Evolutionary conservation across 2,888 invertebrate species (phyloP).

Genomic region (Trimorus sp.): DNA sequence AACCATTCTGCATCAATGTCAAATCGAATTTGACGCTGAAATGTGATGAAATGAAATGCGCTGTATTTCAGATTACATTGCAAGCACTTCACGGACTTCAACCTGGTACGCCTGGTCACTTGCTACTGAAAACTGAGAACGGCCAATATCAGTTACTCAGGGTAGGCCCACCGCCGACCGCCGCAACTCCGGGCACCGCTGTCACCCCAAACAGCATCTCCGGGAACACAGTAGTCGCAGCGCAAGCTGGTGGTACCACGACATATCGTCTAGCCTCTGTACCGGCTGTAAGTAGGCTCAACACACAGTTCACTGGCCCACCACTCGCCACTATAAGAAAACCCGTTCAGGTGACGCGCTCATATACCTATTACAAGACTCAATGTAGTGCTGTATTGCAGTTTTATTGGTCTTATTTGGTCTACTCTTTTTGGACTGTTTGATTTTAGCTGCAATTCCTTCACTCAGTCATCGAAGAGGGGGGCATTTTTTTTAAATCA

Average conservation of each 20-base stretch:
- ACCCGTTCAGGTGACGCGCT: constrained; percentile 82
- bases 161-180: constrained; percentile 90
- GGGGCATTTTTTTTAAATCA: too few relatives aligned
- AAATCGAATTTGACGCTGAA: constrained; percentile 14
- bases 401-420: constrained; percentile 61
- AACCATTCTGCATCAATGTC: too few relatives aligned
- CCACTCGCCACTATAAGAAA: constrained; percentile 85
- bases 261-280: constrained; percentile 91
- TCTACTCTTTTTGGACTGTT: constrained; percentile 4
- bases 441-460: not conserved
- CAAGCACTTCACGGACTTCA: constrained; percentile 93
- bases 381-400: constrained; percentile 79
- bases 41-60: constrained; percentile 9
- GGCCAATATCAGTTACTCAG: constrained; percentile 97
- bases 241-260: constrained; percentile 83
- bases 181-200: constrained; percentile 81
- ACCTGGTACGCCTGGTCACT: constrained; percentile 89
- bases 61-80: constrained; percentile 87
- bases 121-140: constrained; percentile 97
- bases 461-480: too few relatives aligned
- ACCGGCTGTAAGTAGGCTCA: constrained; percentile 91
- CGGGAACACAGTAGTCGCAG: constrained; percentile 76
- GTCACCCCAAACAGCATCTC: constrained; percentile 81
- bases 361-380: constrained; percentile 77
- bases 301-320: constrained; percentile 84